These are phyloP conservation scores for Drosophila takahashii DNA, from an alignment of 1,140 invertebrate genomes.

Conservation along the genomic window DNA sequence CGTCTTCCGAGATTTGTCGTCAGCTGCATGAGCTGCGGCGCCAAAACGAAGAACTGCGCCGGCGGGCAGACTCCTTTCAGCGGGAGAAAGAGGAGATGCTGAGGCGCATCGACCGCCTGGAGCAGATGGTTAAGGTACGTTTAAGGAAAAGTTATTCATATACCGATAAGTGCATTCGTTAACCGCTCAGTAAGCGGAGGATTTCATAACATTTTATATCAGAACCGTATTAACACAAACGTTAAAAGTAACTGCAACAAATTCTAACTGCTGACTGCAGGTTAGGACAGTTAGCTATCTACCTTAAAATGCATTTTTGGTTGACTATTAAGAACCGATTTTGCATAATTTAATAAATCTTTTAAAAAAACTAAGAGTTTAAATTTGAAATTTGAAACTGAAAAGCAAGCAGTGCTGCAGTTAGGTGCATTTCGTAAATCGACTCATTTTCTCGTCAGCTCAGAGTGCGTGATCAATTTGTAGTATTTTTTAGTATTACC, in stretches of 20 bases:
- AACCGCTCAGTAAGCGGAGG: slow-evolving; percentile 9
- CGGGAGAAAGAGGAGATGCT: slow-evolving; percentile 72
- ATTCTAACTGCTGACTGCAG: background rate
- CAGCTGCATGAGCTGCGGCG: slow-evolving; percentile 75
- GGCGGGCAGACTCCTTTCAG: slow-evolving; percentile 52
- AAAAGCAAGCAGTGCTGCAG: too few relatives aligned
- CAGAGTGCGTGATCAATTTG: too few relatives aligned
- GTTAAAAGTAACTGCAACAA: background rate
- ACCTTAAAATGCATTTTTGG: slow-evolving; percentile 17
- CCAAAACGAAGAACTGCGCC: slow-evolving; percentile 76
- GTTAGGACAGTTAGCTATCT: background rate
- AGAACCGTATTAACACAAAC: slow-evolving; percentile 20
- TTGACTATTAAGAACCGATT: background rate
- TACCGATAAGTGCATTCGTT: slow-evolving; percentile 38
- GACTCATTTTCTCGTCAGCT: too few relatives aligned
- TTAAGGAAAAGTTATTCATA: slow-evolving; percentile 10
- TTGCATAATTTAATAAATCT: too few relatives aligned
- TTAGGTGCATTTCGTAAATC: too few relatives aligned
- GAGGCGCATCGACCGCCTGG: slow-evolving; percentile 69
- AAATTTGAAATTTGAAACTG: too few relatives aligned
- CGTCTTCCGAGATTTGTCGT: slow-evolving; percentile 74
- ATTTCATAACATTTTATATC: slow-evolving; percentile 11
- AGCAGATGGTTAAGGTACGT: slow-evolving; percentile 58
- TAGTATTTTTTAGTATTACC: too few relatives aligned
- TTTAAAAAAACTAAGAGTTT: background rate